Conservation (phyloP, 2,888 invertebrate genomes). For the Odontomyia ornata region DNA sequence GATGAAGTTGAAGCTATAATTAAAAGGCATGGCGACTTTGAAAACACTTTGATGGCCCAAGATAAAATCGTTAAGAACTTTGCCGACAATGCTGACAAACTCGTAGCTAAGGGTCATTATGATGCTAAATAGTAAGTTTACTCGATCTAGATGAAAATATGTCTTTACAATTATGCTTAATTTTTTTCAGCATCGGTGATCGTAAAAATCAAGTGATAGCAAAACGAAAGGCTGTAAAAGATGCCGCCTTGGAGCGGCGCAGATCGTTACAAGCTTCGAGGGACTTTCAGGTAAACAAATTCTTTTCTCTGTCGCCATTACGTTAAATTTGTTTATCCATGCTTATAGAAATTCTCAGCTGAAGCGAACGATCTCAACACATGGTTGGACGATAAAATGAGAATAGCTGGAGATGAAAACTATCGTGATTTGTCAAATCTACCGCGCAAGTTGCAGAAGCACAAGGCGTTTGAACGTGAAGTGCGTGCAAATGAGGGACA, state of each 20-base stretch:
- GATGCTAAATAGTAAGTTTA: constrained; percentile 76
- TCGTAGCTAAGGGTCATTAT: constrained; percentile 82
- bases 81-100: constrained; percentile 81
- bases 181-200: constrained; percentile 75
- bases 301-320: background rate
- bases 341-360: constrained; percentile 77
- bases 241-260: constrained; percentile 76
- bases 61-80: constrained; percentile 89
- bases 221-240: constrained; percentile 78
- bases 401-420: constrained; percentile 91
- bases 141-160: background rate
- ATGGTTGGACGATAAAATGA: constrained; percentile 93
- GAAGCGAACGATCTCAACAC: constrained; percentile 88
- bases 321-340: background rate
- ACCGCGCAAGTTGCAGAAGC: constrained; percentile 92
- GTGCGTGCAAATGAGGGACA: constrained; percentile 94
- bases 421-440: constrained; percentile 90
- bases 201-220: constrained; percentile 79
- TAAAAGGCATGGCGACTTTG: constrained; percentile 93
- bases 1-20: constrained; percentile 92
- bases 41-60: constrained; percentile 90
- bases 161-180: constrained; percentile 10
- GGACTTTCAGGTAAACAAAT: constrained; percentile 73
- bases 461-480: constrained; percentile 96
- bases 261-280: constrained; percentile 83